These are phyloP conservation scores for Lophura nycthemera DNA, from an alignment of 2,113 vertebrate species.

Conservation along the genomic window DNA sequence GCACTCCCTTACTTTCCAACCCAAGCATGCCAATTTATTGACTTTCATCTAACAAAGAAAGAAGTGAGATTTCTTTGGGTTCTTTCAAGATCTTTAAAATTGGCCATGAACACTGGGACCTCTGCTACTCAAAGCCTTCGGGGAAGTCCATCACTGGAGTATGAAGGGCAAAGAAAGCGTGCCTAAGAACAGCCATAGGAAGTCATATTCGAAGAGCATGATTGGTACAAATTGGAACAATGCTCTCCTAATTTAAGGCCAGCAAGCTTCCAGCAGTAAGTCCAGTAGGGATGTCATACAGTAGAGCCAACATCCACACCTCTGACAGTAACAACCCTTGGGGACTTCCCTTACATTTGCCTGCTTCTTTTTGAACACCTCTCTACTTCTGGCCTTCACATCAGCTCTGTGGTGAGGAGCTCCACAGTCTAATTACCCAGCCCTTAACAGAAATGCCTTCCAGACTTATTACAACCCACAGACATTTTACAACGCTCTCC, in stretches of 20 bases:
- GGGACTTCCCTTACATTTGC: background rate
- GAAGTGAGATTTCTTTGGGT: background rate
- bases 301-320: background rate
- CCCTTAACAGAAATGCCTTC: background rate
- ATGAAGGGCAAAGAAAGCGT: background rate
- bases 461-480: background rate
- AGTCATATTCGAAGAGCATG: background rate
- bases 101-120: background rate
- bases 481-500: background rate
- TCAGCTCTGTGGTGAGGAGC: background rate
- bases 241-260: background rate
- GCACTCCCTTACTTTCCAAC: background rate
- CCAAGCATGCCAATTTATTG: background rate
- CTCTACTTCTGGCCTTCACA: background rate
- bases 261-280: background rate
- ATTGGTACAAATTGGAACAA: background rate
- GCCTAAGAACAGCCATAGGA: background rate
- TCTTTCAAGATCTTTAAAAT: background rate
- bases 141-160: background rate
- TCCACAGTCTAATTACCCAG: background rate
- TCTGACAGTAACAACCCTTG: rapidly evolving
- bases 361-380: background rate
- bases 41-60: background rate
- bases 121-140: background rate
- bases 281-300: background rate